These are phyloP conservation scores for Diadumene lineata DNA, from an alignment of 92 coral and sea anemone species.

Conservation along the genomic window DNA sequence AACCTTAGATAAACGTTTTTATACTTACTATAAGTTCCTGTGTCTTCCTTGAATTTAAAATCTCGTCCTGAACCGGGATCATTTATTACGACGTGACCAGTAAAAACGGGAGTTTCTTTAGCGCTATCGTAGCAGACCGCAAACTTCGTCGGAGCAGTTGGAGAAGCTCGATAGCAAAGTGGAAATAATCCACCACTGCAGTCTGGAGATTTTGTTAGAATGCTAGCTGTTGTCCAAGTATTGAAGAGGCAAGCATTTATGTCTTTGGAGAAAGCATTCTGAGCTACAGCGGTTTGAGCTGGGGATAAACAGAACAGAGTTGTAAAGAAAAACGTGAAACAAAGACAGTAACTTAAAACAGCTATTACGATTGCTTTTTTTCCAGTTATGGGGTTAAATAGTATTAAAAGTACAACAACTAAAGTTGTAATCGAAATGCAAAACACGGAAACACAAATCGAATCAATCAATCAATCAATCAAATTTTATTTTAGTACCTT, in stretches of 20 bases:
- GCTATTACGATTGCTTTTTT: too few species aligned
- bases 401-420: too few species aligned
- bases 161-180: neutral
- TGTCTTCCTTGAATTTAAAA: neutral
- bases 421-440: too few species aligned
- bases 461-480: too few species aligned
- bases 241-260: neutral
- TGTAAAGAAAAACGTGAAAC: neutral
- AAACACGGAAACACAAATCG: too few species aligned
- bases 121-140: neutral
- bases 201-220: too few species aligned
- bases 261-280: neutral
- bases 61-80: neutral
- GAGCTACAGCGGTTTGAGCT: too few species aligned
- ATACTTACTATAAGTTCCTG: neutral
- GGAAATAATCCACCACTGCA: neutral
- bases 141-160: neutral
- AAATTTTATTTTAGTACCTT: too few species aligned
- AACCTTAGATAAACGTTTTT: too few species aligned
- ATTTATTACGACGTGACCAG: neutral
- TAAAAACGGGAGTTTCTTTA: neutral
- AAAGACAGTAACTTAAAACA: too few species aligned
- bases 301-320: too few species aligned
- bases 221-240: neutral
- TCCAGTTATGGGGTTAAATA: too few species aligned